Evolutionary conservation across 2,797 vertebrate species (phyloP), one percentile per base, ranked within the genome.

Genomic region (Melopsittacus undulatus): DNA sequence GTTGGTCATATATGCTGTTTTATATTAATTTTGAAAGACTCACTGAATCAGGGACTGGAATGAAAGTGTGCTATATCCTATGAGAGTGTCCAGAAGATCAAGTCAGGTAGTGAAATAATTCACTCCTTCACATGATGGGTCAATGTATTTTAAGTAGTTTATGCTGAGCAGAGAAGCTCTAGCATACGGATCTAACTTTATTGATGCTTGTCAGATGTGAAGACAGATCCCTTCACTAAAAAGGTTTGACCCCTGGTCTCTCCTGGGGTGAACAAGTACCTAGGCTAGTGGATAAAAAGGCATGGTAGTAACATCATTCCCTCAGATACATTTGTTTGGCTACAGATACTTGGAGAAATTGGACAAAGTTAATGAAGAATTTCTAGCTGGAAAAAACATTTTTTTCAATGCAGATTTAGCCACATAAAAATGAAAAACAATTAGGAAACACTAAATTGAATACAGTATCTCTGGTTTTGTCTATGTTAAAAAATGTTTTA

Each of bases 131-230:
- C 46, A 70, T 29, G 63, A 70, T 56, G 81, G 54, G 77, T 94
- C 95, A 89, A 87, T 95, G 94, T 92, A 90, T 96, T 90, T 94
- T 93, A 92, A 96, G 73, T 30, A 90, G 77, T 67, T 82, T 93
- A 45, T 3, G 5, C 23, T 22, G 13, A 84, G 51, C 56, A 57
- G 21, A 77, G 83, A 67, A 90, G 54, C 59, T 82, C 59, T 84
- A 87, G 79, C 77, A 80, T 78, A 45, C 83, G 68, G 56, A 61
- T 61, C n/a, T 48, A 36, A n/a, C 52, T 85, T 87, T 64, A 57
- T 19, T 95, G 62, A 52, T 80, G 75, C 77, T 81, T 80, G 78
- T 75, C 89, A 94, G 87, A 85, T 83, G 72, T 56, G 68, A 92
- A 61, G 61, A 92, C 83, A 89, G 74, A 87, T 83, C 83, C 78